Percentiles rank a stretch among this genome's conserved stretches.
phyloP scores from a whole-genome alignment of 92 coral and sea anemone genomes.

The Siderastrea radians region DNA sequence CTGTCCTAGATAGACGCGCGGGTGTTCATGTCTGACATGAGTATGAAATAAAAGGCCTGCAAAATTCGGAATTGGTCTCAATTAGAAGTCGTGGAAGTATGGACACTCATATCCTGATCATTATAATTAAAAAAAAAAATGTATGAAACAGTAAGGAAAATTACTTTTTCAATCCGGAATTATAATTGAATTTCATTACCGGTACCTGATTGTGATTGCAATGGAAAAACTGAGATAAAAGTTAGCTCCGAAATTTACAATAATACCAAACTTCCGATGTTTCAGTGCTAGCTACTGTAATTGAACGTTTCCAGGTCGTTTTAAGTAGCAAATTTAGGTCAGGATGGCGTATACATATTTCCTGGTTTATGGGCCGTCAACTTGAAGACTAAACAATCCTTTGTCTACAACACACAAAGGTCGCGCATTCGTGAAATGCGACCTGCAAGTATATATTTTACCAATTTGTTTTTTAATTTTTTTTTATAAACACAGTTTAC shows the following conservation, averaged over 20 bases:
- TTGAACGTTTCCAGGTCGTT: too few relatives aligned
- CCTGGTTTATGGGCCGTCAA: too few relatives aligned
- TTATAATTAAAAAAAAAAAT: too few relatives aligned
- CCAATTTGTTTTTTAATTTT: background rate
- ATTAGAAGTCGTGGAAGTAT: too few relatives aligned
- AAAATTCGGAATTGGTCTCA: too few relatives aligned
- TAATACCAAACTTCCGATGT: background rate
- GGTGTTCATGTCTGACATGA: too few relatives aligned
- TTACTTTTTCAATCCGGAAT: too few relatives aligned
- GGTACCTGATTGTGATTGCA: slow-evolving; percentile 26
- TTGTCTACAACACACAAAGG: background rate
- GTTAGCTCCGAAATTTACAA: background rate
- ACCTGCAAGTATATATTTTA: background rate
- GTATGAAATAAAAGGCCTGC: too few relatives aligned
- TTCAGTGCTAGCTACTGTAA: background rate
- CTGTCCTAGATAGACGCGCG: too few relatives aligned
- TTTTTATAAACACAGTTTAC: background rate
- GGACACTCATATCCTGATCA: too few relatives aligned
- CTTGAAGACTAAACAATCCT: too few relatives aligned
- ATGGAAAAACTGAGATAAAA: background rate
- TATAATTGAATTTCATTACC: background rate
- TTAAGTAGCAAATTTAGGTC: background rate
- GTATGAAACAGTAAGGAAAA: too few relatives aligned
- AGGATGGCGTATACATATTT: background rate
- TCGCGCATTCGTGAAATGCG: background rate